Conservation (phyloP, 2,113 vertebrate species). For the Passer domesticus region DNA sequence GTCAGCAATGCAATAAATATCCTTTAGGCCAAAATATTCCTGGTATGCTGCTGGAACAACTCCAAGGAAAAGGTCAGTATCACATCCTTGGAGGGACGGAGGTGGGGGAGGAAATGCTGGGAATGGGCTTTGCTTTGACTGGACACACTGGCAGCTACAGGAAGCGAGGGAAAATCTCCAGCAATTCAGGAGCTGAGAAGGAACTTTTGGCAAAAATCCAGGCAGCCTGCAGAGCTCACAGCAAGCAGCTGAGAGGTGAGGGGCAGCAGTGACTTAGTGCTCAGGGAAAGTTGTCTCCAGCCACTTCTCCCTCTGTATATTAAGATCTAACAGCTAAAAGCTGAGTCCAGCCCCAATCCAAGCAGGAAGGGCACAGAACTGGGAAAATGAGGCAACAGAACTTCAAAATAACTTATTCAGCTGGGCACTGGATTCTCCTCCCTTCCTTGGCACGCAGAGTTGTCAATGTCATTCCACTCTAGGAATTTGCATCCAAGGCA, state of each 20-base stretch:
- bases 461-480: not conserved
- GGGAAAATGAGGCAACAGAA: not conserved
- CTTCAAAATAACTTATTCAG: not conserved
- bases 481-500: not conserved
- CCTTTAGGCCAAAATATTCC: not conserved
- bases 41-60: not conserved
- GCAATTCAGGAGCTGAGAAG: not conserved
- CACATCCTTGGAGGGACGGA: not conserved
- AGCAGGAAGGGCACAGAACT: not conserved
- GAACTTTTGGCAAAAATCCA: not conserved
- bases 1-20: not conserved
- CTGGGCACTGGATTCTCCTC: not conserved
- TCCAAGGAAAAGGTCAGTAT: not conserved
- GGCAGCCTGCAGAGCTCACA: not conserved
- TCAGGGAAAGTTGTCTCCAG: not conserved
- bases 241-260: not conserved
- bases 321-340: not conserved
- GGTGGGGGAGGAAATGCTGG: not conserved
- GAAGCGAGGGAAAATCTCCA: not conserved
- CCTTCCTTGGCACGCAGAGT: fast-evolving
- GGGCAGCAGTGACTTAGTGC: not conserved
- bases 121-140: not conserved
- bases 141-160: not conserved
- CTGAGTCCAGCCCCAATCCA: not conserved
- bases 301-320: not conserved